phyloP scores from a whole-genome alignment of 1,140 invertebrate species.

The Drosophila novamexicana region DNA sequence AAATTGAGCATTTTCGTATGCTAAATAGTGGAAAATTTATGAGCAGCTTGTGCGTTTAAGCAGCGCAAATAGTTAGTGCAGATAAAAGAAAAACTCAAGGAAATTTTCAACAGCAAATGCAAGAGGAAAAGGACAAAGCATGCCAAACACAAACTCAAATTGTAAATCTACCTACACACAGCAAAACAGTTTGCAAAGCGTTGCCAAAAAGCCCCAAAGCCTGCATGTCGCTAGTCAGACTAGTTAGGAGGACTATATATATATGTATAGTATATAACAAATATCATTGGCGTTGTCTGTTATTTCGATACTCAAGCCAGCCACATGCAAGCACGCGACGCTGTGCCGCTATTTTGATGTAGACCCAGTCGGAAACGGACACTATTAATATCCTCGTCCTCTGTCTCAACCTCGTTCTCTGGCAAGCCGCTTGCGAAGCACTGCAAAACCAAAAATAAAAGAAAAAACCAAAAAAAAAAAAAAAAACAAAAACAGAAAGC shows the following conservation, averaged over 20 bases:
- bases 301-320: conserved; percentile 50
- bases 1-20: conserved; percentile 56
- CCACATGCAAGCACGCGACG: conserved; percentile 70
- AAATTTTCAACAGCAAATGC: not conserved
- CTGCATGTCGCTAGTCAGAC: conserved; percentile 11
- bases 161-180: conserved; percentile 45
- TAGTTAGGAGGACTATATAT: not conserved
- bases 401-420: conserved; percentile 21
- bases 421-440: conserved; percentile 65
- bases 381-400: conserved; percentile 40
- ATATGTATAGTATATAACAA: not conserved
- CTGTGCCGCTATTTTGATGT: conserved; percentile 41
- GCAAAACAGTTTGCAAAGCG: conserved; percentile 43
- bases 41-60: conserved; percentile 43
- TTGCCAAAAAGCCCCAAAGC: conserved; percentile 23
- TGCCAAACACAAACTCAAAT: conserved; percentile 41
- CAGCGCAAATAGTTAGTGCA: conserved; percentile 35
- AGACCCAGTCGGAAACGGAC: conserved; percentile 18
- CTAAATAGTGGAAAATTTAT: conserved; percentile 72
- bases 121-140: conserved; percentile 17
- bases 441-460: conserved; percentile 54
- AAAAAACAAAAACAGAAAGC: not conserved
- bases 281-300: conserved; percentile 2
- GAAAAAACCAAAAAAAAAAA: conserved; percentile 20
- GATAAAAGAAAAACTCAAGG: conserved; percentile 19